Evolutionary conservation across 1,140 invertebrate genomes (phyloP), one percentile per base, ranked within the genome.

Genomic region (Rhysida immarginata): DNA sequence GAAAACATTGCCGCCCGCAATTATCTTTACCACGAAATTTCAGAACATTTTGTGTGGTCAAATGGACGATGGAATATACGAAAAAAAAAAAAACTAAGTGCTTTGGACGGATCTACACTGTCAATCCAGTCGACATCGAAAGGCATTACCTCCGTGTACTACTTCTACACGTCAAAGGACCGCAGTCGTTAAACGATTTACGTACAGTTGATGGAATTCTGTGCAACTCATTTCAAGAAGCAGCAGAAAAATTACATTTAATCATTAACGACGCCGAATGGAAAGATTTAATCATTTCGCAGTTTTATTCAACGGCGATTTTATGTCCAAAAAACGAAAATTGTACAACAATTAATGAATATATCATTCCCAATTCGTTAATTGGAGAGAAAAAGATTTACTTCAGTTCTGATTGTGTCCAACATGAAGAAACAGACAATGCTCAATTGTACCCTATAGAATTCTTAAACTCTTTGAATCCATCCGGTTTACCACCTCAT

Each of bases 401-500:
- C 49, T 14, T 16, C 16, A 51, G 49, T 21, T 11, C 5, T n/a
- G 49, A 51, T 51, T 25, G 3, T 20, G 44, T 46, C 16, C 24
- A 26, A 26, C 18, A 5, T 18, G 44, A 46, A 46, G 26, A 25
- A 51, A 11, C 5, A 51, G 20, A 51, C 26, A 26, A 51, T 20
- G 44, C 5, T 46, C n/a, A 46, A 23, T 20, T 23, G 20, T 46
- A 20, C 26, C 49, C 49, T n/a, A 26, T 27, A 16, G 49, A 51
- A 51, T 51, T 51, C 49, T 21, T 51, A 3, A 51, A 51, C 21
- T 26, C 24, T 20, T 26, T 51, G 20, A 27, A 25, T 26, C 24
- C 26, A 14, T 51, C 24, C 26, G 49, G 49, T 51, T 27, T 51
- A n/a, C 49, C 49, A 51, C 26, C 49, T 25, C 49, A 51, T 27